A percentile compares a stretch with the other conserved stretches of the same genome.
Conservation (phyloP, 2,113 vertebrate species). For the Melanerpes formicivorus region DNA sequence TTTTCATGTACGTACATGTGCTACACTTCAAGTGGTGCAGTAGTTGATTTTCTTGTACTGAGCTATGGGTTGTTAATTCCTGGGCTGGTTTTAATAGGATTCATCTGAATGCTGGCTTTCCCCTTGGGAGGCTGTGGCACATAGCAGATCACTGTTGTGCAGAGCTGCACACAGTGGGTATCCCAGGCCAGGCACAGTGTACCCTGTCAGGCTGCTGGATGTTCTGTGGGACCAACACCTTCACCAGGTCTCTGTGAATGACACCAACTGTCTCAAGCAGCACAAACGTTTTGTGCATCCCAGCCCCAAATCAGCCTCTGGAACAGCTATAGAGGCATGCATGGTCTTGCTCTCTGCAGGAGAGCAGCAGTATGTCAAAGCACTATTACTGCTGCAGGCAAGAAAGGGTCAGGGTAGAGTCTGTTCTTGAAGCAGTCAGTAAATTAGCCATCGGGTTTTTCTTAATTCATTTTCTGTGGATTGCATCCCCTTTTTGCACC, state of each 20-base stretch:
- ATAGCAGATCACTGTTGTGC: rapidly evolving
- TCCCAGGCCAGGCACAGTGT: not conserved
- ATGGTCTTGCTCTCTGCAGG: not conserved
- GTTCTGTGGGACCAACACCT: rapidly evolving
- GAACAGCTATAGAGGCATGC: not conserved
- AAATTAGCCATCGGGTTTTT: not conserved
- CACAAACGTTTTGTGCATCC: not conserved
- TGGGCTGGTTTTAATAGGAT: conserved; percentile 38
- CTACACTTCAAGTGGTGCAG: conserved; percentile 14
- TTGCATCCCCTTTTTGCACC: not conserved
- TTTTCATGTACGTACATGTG: conserved; percentile 66
- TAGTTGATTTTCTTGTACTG: conserved; percentile 48
- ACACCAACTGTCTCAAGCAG: not conserved
- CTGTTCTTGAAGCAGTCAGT: not conserved
- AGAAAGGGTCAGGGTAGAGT: not conserved
- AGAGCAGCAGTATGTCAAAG: not conserved
- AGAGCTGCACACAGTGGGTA: not conserved
- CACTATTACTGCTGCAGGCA: not conserved
- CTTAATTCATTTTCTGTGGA: not conserved
- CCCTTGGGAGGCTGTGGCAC: rapidly evolving
- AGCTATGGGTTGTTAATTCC: conserved; percentile 49
- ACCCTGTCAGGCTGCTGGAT: not conserved
- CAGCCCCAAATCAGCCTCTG: not conserved
- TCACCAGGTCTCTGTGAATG: not conserved
- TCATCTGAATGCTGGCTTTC: conserved; percentile 2